Conservation (phyloP, 2,113 vertebrate species). For the Rallus limicola region DNA sequence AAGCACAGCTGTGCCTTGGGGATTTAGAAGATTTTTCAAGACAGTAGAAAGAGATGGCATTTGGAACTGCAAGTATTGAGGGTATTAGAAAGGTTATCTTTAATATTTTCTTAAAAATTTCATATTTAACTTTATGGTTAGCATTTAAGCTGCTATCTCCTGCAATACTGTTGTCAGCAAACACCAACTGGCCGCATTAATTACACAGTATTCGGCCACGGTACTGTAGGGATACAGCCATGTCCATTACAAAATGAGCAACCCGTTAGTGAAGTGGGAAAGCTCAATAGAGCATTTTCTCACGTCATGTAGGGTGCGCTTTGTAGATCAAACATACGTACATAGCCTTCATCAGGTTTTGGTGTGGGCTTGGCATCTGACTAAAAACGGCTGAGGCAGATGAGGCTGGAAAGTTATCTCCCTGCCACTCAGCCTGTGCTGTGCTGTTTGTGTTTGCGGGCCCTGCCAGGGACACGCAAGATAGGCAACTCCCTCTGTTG, state of each 20-base stretch:
- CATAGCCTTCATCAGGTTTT: background rate
- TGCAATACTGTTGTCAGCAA: background rate
- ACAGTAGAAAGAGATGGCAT: background rate
- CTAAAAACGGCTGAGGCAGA: background rate
- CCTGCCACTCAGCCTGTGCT: background rate
- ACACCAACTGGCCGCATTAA: background rate
- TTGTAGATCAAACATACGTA: background rate
- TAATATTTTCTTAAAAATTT: background rate
- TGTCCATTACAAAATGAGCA: background rate
- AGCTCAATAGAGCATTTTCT: background rate
- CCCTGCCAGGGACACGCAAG: background rate
- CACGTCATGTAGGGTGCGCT: background rate
- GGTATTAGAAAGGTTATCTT: background rate
- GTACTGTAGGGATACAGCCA: background rate
- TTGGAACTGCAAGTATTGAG: background rate
- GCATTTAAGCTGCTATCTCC: background rate
- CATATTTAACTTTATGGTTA: background rate
- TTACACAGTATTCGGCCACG: rapidly evolving
- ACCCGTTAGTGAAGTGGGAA: background rate
- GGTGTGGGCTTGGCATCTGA: background rate
- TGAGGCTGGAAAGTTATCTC: background rate
- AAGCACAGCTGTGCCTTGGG: background rate
- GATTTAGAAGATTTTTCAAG: background rate
- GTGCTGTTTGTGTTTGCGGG: background rate
- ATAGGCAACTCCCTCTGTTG: rapidly evolving